Evolutionary conservation across 2,888 invertebrate genomes (phyloP).

Genomic region (Crepidodera aurea): DNA sequence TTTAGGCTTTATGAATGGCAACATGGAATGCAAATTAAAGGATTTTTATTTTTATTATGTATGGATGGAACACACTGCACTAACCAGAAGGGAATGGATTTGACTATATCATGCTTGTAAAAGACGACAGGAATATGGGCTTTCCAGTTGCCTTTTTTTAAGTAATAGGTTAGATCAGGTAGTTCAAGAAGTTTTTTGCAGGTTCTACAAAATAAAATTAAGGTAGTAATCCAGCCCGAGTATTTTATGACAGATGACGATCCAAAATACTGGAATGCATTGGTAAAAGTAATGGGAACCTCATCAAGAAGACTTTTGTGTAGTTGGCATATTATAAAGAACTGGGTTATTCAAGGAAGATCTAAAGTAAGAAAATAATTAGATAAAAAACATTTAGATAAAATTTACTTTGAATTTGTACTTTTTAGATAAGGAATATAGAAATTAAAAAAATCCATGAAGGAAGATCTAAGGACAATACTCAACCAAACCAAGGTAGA

Average conservation of each 20-base stretch:
- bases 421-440: conserved; percentile 18
- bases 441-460: conserved; percentile 32
- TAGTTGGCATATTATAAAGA: conserved; percentile 40
- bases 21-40: conserved; percentile 33
- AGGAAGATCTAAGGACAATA: conserved; percentile 33
- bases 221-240: conserved; percentile 19
- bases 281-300: conserved; percentile 28
- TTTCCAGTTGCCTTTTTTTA: conserved; percentile 31
- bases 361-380: conserved; percentile 25
- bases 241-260: conserved; percentile 42
- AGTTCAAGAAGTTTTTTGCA: conserved; percentile 33
- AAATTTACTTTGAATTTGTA: background rate
- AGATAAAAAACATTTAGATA: background rate
- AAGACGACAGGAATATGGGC: conserved; percentile 35
- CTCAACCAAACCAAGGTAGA: conserved; percentile 29
- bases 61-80: conserved; percentile 37
- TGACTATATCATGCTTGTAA: conserved; percentile 31
- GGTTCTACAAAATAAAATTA: conserved; percentile 29
- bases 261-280: conserved; percentile 38
- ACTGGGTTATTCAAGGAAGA: conserved; percentile 39
- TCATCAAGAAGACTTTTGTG: conserved; percentile 18
- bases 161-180: conserved; percentile 36
- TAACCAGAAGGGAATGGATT: conserved; percentile 19
- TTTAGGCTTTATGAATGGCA: conserved; percentile 34
- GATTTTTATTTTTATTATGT: conserved; percentile 15